Evolutionary conservation across 2,888 invertebrate genomes (phyloP), one percentile per base, ranked within the genome.

Genomic region (Sesia apiformis): DNA sequence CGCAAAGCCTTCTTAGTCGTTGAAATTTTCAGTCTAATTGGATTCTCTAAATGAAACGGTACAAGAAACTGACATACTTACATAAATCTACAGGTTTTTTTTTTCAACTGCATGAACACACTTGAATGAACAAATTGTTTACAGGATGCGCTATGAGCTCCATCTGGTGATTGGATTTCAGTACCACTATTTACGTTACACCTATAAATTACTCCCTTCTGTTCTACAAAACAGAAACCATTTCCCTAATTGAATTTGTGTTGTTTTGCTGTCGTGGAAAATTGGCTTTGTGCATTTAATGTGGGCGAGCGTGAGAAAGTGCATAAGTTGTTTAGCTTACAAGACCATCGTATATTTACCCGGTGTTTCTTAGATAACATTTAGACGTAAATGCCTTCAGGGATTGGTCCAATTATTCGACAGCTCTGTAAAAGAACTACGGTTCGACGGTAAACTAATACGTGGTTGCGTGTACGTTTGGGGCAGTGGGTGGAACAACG

Each of bases 171-270:
- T 80, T 76, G 74, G 69, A 67, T 70, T 67, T 74, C 72, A 68
- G 61, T 70, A 70, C 63, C 64, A 65, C 65, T 80, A 73, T 82
- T 81, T 82, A 81, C 68, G 65, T 74, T 74, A 72, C 66, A 68
- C 60, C 70, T 65, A 80, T 79, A 83, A 84, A 84, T 81, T 77
- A 69, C 69, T 69, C 72, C 69, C 69, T 74, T 71, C 72, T 75
- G 75, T 73, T 76, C 72, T 70, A 69, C 75, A 69, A 71, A 78
- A 71, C 77, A 82, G 74, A 77, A 77, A 78, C 78, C 78, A 80
- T 80, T 80, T 80, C 67, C 78, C 79, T 87, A 86, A 87, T 86
- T 85, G 84, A 86, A 86, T 84, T 82, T 79, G 81, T 84, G 79
- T 81, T 84, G 83, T 83, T 84, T 84, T 79, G 73, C 73, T 74